A percentile compares a stretch with the other conserved stretches of the same genome.
Evolutionary conservation across 2,888 invertebrate species (phyloP).

Genomic region (Drosophila neoperkinsi): DNA sequence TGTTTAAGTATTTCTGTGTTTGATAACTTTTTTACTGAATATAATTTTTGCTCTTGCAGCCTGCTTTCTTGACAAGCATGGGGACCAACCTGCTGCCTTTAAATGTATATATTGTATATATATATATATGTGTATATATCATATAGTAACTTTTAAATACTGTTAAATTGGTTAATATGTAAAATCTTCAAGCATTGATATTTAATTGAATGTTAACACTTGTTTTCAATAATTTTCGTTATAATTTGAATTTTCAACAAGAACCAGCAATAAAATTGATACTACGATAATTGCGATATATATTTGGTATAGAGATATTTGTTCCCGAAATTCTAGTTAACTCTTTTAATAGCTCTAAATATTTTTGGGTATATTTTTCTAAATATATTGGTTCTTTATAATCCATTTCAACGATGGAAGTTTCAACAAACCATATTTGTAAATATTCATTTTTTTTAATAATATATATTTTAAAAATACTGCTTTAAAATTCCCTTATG

Average conservation of each 20-base stretch:
- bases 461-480: background rate
- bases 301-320: slow-evolving; percentile 11
- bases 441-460: background rate
- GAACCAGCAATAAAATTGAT: slow-evolving; percentile 26
- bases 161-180: slow-evolving; percentile 24
- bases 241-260: slow-evolving; percentile 16
- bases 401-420: background rate
- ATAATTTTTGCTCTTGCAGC: slow-evolving; percentile 37
- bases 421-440: slow-evolving; percentile 2
- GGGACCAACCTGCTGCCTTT: slow-evolving; percentile 55
- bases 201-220: slow-evolving; percentile 41
- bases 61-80: slow-evolving; percentile 19
- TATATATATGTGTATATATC: background rate
- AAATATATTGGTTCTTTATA: slow-evolving; percentile 10
- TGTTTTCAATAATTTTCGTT: slow-evolving; percentile 12
- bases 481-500: slow-evolving; percentile 5
- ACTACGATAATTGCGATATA: slow-evolving; percentile 14
- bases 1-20: slow-evolving; percentile 9
- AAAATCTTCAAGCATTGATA: slow-evolving; percentile 40
- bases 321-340: slow-evolving; percentile 24
- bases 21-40: slow-evolving; percentile 12
- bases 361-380: background rate
- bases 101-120: slow-evolving; percentile 12
- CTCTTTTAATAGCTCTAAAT: background rate
- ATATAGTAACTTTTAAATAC: background rate